Conservation (phyloP, 2,113 vertebrate genomes). For the Sinocyclocheilus anshuiensis region DNA sequence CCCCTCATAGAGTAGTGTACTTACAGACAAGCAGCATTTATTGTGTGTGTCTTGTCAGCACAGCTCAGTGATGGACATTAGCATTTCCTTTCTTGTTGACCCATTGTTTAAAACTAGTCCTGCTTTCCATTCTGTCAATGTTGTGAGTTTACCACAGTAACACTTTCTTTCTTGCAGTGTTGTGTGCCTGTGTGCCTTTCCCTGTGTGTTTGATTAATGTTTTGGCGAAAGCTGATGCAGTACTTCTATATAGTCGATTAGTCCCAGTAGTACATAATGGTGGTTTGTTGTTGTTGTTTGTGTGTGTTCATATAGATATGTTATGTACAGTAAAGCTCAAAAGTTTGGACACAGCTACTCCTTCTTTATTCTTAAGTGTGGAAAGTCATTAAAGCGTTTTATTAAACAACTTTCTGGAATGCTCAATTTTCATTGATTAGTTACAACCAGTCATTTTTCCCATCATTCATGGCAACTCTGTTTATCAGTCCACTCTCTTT, state of each 20-base stretch:
- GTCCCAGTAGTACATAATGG: not conserved
- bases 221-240: not conserved
- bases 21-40: not conserved
- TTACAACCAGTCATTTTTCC: not conserved
- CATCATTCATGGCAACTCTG: not conserved
- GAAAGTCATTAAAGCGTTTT: not conserved
- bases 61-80: constrained; percentile 8
- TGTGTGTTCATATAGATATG: not conserved
- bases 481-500: not conserved
- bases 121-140: not conserved
- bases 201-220: not conserved
- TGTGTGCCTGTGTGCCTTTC: not conserved
- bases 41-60: not conserved
- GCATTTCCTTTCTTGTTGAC: not conserved
- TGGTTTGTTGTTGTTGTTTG: not conserved
- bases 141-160: not conserved
- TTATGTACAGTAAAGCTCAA: not conserved
- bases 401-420: too few relatives aligned
- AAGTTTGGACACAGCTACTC: not conserved
- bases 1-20: not conserved
- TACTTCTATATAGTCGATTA: not conserved
- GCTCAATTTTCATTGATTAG: too few relatives aligned
- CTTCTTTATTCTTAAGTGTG: not conserved
- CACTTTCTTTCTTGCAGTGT: not conserved
- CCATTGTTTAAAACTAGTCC: not conserved